phyloP scores from a whole-genome alignment of 2,113 vertebrate species.

The Apteryx mantelli region DNA sequence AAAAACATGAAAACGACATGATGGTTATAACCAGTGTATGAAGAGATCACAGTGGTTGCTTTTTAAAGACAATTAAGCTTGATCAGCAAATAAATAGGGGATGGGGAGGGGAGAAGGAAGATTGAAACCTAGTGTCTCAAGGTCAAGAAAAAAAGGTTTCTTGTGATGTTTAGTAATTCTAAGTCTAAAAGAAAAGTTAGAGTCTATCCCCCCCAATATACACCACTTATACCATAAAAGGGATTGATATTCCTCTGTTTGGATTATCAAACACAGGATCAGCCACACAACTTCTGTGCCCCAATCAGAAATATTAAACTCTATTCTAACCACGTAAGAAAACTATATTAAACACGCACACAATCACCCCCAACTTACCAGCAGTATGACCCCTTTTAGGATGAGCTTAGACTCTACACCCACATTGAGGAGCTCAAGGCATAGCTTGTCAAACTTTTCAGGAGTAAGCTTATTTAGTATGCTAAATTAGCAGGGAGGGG shows the following conservation, averaged over 20 bases:
- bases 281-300: background rate
- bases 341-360: background rate
- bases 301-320: background rate
- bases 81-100: background rate
- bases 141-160: too few relatives aligned
- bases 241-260: fast-evolving
- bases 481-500: slow-evolving; percentile 71
- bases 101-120: fast-evolving
- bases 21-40: background rate
- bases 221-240: background rate
- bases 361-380: slow-evolving; percentile 81
- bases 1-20: background rate
- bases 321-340: background rate
- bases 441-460: slow-evolving; percentile 99
- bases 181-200: background rate
- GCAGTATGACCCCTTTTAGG: slow-evolving; percentile 99
- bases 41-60: background rate
- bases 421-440: slow-evolving; percentile 99
- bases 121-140: fast-evolving
- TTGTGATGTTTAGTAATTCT: fast-evolving
- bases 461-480: slow-evolving; percentile 99
- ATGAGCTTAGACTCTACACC: slow-evolving; percentile 99
- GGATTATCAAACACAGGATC: background rate
- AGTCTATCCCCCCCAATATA: too few relatives aligned
- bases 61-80: background rate